phyloP scores from a whole-genome alignment of 2,888 invertebrate species.

The Mythimna loreyi region DNA sequence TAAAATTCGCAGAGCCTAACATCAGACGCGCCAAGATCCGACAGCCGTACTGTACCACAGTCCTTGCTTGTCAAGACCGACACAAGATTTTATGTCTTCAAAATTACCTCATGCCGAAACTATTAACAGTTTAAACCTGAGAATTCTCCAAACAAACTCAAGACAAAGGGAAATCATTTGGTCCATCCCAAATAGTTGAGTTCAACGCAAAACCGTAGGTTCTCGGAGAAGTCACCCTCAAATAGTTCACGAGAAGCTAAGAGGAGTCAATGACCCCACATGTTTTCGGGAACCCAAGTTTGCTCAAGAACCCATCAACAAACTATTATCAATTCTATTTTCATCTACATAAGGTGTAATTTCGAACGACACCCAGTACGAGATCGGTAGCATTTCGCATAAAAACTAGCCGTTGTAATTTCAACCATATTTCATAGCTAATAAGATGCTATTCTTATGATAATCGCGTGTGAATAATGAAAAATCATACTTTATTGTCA shows the following conservation, averaged over 20 bases:
- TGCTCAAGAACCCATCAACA: constrained; percentile 9
- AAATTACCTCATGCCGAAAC: background rate
- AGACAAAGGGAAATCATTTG: background rate
- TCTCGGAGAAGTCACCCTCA: constrained; percentile 29
- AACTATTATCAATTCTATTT: constrained; percentile 27
- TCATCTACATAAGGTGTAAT: accelerated
- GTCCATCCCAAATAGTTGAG: constrained; percentile 21
- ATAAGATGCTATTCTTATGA: constrained; percentile 41
- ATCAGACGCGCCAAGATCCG: too few relatives aligned
- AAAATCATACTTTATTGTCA: constrained; percentile 49
- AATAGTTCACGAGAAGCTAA: constrained; percentile 44
- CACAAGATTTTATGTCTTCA: background rate
- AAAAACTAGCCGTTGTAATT: constrained; percentile 44
- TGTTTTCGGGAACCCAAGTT: constrained; percentile 57
- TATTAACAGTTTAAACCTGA: background rate
- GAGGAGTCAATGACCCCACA: constrained; percentile 55
- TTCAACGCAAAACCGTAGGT: background rate
- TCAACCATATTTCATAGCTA: constrained; percentile 37
- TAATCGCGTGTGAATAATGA: constrained; percentile 52
- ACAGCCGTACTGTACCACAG: too few relatives aligned
- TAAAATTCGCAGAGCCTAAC: too few relatives aligned
- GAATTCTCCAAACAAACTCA: background rate
- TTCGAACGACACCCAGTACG: constrained; percentile 25
- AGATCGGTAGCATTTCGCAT: constrained; percentile 28
- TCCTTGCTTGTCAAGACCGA: background rate